These are phyloP conservation scores for Pteria penguin DNA, from an alignment of 2,888 invertebrate genomes.

Conservation along the genomic window DNA sequence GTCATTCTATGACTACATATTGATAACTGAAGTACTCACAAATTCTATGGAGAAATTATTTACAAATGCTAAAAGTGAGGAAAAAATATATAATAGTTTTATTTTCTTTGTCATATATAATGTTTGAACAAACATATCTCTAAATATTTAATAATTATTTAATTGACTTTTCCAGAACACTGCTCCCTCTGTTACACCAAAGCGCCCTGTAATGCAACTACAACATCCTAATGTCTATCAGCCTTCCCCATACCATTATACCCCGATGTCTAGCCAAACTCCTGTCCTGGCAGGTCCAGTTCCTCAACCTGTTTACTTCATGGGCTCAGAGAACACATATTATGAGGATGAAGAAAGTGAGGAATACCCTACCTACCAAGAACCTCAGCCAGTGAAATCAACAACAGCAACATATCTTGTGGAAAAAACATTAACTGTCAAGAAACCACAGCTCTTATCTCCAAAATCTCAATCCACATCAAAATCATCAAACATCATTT, in stretches of 20 bases:
- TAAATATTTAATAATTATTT: too few relatives aligned
- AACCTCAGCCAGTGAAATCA: not conserved
- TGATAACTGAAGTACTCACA: too few relatives aligned
- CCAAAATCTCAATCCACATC: not conserved
- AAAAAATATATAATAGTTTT: too few relatives aligned
- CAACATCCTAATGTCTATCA: too few relatives aligned
- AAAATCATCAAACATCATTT: not conserved
- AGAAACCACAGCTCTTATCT: conserved; percentile 27
- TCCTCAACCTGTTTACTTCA: not conserved
- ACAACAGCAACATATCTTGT: conserved; percentile 15
- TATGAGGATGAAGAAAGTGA: not conserved
- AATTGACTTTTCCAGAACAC: too few relatives aligned
- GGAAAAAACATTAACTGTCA: conserved; percentile 41
- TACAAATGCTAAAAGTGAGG: too few relatives aligned
- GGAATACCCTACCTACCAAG: not conserved
- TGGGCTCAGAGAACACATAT: not conserved
- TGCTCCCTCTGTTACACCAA: too few relatives aligned
- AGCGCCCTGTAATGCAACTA: too few relatives aligned
- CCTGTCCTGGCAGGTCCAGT: not conserved
- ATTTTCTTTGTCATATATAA: too few relatives aligned
- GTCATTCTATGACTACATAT: too few relatives aligned
- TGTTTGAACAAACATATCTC: too few relatives aligned
- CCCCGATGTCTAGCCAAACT: not conserved
- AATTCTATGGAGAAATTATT: too few relatives aligned
- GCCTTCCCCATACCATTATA: not conserved